phyloP scores from a whole-genome alignment of 2,113 vertebrate species.

The Heterotilapia buettikoferi region DNA sequence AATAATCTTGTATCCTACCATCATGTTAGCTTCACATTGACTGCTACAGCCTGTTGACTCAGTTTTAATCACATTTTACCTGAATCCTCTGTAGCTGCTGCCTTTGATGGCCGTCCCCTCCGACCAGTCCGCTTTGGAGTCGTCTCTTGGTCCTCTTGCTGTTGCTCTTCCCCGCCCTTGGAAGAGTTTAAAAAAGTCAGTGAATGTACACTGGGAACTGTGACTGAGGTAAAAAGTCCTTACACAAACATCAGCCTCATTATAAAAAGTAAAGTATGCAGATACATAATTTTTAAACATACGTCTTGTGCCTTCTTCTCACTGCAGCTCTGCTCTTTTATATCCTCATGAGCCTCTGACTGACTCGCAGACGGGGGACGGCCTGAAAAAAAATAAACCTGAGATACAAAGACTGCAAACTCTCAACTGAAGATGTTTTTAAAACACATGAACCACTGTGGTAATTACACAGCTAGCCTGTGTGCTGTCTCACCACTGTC shows the following conservation, averaged over 20 bases:
- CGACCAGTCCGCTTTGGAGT: slow-evolving; percentile 51
- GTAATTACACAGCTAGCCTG: neutral
- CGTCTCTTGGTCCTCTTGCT: slow-evolving; percentile 39
- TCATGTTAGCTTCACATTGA: neutral
- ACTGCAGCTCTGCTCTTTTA: slow-evolving; percentile 16
- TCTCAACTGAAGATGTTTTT: neutral
- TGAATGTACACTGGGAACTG: neutral
- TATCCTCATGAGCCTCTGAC: slow-evolving; percentile 34
- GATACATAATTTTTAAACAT: neutral
- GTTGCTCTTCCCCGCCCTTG: slow-evolving; percentile 46
- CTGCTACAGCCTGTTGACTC: neutral
- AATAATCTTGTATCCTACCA: neutral
- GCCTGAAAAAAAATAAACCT: neutral
- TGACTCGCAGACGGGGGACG: neutral
- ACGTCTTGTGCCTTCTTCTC: slow-evolving; percentile 50
- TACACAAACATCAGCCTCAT: neutral
- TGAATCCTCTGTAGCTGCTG: slow-evolving; percentile 65
- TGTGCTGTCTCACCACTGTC: slow-evolving; percentile 19
- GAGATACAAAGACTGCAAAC: neutral
- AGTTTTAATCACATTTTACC: slow-evolving; percentile 54
- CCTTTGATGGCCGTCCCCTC: slow-evolving; percentile 63
- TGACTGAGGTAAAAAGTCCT: neutral
- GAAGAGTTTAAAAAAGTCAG: neutral
- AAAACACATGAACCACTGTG: neutral
- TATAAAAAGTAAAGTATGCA: neutral